These are phyloP conservation scores for Myxocyprinus asiaticus DNA, from an alignment of 2,113 vertebrate genomes.

Conservation along the genomic window DNA sequence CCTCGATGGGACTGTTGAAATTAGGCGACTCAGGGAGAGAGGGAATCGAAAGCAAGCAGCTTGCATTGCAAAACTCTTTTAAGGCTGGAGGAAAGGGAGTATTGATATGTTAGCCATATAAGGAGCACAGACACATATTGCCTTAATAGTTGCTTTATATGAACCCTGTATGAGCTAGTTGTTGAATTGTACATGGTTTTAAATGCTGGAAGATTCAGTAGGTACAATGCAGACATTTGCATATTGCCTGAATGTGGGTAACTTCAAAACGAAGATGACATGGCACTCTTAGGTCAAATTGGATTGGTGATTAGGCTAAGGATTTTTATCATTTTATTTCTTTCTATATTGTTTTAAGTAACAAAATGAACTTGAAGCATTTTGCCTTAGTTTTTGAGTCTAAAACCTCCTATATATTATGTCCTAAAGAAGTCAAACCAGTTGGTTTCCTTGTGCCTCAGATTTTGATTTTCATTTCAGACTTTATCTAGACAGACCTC, in stretches of 20 bases:
- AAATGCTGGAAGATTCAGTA: conserved; percentile 35
- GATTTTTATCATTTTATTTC: conserved; percentile 20
- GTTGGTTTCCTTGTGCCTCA: conserved; percentile 59
- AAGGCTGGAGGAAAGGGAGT: conserved; percentile 34
- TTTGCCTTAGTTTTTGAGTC: conserved; percentile 56
- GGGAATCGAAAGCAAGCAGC: conserved; percentile 38
- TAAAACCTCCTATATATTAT: conserved; percentile 49
- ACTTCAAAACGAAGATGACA: conserved; percentile 6
- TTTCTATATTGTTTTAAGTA: conserved; percentile 43
- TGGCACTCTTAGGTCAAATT: conserved; percentile 5
- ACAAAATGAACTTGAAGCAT: conserved; percentile 57
- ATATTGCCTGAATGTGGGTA: conserved; percentile 21
- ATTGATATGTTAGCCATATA: conserved; percentile 57
- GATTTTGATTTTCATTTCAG: conserved; percentile 53
- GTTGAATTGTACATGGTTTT: conserved; percentile 45
- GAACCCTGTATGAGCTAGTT: conserved; percentile 45
- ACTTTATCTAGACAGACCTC: conserved; percentile 35
- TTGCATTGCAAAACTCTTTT: conserved; percentile 38
- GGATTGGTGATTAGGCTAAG: conserved; percentile 42
- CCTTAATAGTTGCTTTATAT: conserved; percentile 59
- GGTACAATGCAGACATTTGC: conserved; percentile 36
- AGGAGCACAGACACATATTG: conserved; percentile 59
- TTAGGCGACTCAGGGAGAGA: conserved; percentile 54
- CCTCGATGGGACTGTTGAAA: conserved; percentile 43
- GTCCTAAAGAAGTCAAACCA: conserved; percentile 36